Base-by-base conservation (phyloP, 2,113 vertebrate genomes). In the Anarrhichthys ocellatus region DNA sequence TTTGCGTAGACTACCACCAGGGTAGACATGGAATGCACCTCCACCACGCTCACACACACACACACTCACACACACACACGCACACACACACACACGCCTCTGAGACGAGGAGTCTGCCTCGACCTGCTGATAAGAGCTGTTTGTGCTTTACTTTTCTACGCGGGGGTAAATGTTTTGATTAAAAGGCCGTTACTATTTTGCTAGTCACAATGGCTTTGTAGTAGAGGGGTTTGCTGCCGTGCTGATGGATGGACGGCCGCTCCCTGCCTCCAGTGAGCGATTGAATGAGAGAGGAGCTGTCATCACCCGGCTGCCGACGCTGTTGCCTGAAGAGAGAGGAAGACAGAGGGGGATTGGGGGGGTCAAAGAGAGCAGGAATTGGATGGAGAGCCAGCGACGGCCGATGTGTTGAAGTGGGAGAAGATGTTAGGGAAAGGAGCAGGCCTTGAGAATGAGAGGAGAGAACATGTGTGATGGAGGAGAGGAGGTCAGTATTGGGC, bases 141-240 rank as follows among this genome's bases (percentile, higher is more conserved):
- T 88, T 83, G 91, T 90, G 83, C 94, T 93, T 81, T 18, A 84
- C 72, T 85, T 78, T 85, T 78, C 84, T 78, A 84, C 84, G 69
- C 61, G 15, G 78, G 87, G 81, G 86, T 90, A 91, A 92, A 94
- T 95, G 93, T 95, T 95, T 93, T 95, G 92, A 94, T 94, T 92
- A 88, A 93, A 91, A 91, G 88, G 80, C 78, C 29, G 92, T 94
- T 93, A 94, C 94, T 95, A 89, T 94, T 94, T 93, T 93, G 87
- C 90, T 88, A 87, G 92, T 93, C 93, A 92, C 88, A 89, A 87
- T 89, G 81, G 87, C 88, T 93, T 94, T 93, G 91, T 93, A 89
- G 92, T 89, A 88, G 89, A 87, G 74, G 77, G 87, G 76, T 54
- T 81, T 85, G 90, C 88, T 88, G 90, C 85, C 32, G 78, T 83